These are phyloP conservation scores for Zygaena filipendulae DNA, from an alignment of 2,888 invertebrate species.

Conservation along the genomic window DNA sequence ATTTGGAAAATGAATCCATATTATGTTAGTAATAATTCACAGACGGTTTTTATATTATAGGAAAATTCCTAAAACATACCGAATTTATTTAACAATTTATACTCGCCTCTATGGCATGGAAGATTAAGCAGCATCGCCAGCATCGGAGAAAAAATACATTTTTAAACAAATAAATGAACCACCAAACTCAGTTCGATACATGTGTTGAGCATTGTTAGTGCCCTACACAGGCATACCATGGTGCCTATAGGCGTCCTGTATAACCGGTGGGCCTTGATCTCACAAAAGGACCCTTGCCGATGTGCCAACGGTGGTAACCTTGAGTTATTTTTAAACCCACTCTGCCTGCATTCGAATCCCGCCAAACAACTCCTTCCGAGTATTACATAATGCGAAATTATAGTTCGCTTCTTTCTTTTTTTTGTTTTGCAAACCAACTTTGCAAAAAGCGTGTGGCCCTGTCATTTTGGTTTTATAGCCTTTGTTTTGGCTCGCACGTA, in stretches of 20 bases:
- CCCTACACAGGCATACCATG: no score
- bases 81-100: no score
- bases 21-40: no score
- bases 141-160: no score
- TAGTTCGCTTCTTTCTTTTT: slow-evolving; percentile 54
- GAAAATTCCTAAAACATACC: no score
- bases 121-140: no score
- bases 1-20: no score
- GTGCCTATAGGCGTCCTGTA: slow-evolving; percentile 47
- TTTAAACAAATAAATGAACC: no score
- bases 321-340: slow-evolving; percentile 63
- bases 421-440: slow-evolving; percentile 26
- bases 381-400: slow-evolving; percentile 66
- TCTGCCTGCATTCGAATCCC: slow-evolving; percentile 47
- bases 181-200: no score
- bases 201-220: no score
- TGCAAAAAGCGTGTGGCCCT: slow-evolving; percentile 61
- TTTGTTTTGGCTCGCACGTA: slow-evolving; percentile 61
- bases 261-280: slow-evolving; percentile 63
- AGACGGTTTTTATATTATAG: no score
- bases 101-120: no score
- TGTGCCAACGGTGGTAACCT: slow-evolving; percentile 48
- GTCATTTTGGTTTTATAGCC: slow-evolving; percentile 59
- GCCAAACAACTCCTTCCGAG: slow-evolving; percentile 57
- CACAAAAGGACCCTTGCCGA: slow-evolving; percentile 56